phyloP scores from a whole-genome alignment of 1,140 invertebrate genomes.

The Lanistes nyassanus region DNA sequence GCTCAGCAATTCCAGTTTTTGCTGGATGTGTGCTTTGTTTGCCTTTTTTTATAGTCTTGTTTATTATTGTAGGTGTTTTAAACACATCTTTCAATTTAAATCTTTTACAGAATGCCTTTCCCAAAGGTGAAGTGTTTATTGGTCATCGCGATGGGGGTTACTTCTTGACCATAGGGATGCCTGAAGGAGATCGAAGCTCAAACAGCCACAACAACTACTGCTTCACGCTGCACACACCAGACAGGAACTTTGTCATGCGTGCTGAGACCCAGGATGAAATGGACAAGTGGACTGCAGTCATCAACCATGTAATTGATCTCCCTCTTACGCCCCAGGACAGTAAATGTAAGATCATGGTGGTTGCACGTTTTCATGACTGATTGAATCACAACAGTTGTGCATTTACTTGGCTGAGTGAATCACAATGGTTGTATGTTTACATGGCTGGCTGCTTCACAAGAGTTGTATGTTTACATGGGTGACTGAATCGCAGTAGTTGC shows the following conservation, averaged over 20 bases:
- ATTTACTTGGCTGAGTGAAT: too few species aligned
- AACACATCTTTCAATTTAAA: not conserved
- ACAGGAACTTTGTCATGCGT: constrained; percentile 84
- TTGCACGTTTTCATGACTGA: too few species aligned
- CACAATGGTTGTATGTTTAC: too few species aligned
- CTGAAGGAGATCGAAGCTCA: constrained; percentile 70
- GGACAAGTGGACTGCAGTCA: constrained; percentile 79
- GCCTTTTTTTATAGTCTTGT: too few species aligned
- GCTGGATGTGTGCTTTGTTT: too few species aligned
- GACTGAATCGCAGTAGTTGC: too few species aligned
- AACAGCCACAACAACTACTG: constrained; percentile 74
- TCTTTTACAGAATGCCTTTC: constrained; percentile 77
- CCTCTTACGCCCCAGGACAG: constrained; percentile 84
- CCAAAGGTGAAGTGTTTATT: constrained; percentile 91
- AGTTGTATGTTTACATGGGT: too few species aligned
- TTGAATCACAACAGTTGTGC: too few species aligned
- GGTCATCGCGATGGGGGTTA: constrained; percentile 82
- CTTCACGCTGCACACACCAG: constrained; percentile 89
- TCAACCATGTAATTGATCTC: constrained; percentile 80
- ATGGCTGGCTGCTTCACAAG: too few species aligned
- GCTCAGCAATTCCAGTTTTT: too few species aligned
- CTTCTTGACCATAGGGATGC: constrained; percentile 72
- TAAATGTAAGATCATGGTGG: constrained; percentile 72
- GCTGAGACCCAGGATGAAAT: constrained; percentile 81
- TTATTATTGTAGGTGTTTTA: too few species aligned